Evolutionary conservation across 2,797 vertebrate genomes (phyloP).

Genomic region (Ispidina lecontei): DNA sequence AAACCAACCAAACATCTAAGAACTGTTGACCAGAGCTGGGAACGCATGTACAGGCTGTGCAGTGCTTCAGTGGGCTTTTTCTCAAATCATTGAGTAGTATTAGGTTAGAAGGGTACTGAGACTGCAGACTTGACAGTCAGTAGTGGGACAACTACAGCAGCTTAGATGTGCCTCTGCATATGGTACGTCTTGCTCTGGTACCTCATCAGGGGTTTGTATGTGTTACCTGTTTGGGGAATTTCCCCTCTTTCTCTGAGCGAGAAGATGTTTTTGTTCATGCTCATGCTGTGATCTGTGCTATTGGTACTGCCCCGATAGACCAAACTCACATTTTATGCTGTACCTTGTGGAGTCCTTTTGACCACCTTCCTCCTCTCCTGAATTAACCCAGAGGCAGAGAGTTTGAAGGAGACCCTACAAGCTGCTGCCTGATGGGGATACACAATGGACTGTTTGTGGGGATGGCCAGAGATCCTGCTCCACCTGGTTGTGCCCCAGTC

Average conservation of each 20-base stretch:
- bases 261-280: background rate
- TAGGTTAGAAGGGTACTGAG: background rate
- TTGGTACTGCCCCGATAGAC: background rate
- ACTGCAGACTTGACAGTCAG: background rate
- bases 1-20: background rate
- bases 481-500: background rate
- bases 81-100: background rate
- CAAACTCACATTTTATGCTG: background rate
- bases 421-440: accelerated
- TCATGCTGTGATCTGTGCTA: background rate
- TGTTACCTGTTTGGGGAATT: background rate
- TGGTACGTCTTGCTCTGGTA: background rate
- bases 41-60: accelerated
- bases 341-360: background rate
- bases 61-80: background rate
- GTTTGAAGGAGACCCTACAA: background rate
- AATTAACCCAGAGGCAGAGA: background rate
- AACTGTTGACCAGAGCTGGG: background rate
- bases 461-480: accelerated
- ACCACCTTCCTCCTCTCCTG: background rate
- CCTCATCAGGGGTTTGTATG: accelerated
- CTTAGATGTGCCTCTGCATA: accelerated
- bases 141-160: background rate
- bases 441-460: accelerated
- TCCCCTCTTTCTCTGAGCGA: background rate